Percentiles rank a stretch among this genome's conserved stretches.
Evolutionary conservation across 2,888 invertebrate genomes (phyloP).

Genomic region (Atethmia centrago): DNA sequence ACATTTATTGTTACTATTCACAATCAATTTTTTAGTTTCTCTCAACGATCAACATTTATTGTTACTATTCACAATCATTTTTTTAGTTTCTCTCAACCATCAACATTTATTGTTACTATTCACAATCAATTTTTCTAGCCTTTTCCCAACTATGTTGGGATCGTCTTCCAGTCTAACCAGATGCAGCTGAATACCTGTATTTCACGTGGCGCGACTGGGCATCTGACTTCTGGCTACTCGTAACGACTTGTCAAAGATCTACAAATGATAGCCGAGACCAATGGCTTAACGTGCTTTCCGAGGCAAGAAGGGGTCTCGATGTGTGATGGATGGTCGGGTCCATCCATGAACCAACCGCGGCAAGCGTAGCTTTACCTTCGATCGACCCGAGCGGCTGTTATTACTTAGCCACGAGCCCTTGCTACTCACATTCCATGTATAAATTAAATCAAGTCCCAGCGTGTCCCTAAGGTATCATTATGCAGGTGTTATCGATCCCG

Average conservation of each 20-base stretch:
- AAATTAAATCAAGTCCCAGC: slow-evolving; percentile 2
- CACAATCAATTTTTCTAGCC: too few relatives aligned
- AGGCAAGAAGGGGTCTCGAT: not conserved
- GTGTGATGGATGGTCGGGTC: not conserved
- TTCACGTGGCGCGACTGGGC: not conserved
- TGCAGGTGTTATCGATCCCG: slow-evolving; percentile 19
- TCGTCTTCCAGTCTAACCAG: not conserved
- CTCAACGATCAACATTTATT: too few relatives aligned
- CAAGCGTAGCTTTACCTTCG: too few relatives aligned
- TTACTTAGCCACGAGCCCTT: not conserved
- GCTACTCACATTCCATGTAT: not conserved
- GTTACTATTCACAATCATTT: too few relatives aligned
- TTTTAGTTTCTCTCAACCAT: not conserved
- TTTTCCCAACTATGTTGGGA: not conserved
- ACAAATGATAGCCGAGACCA: not conserved
- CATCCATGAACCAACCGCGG: not conserved
- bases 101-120: not conserved
- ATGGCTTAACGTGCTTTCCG: not conserved
- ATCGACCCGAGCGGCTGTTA: not conserved
- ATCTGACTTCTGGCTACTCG: not conserved
- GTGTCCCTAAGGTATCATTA: too few relatives aligned
- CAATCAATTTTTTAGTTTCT: too few relatives aligned
- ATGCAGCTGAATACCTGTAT: not conserved
- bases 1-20: too few relatives aligned
- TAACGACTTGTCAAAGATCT: not conserved